Percentiles rank a stretch among this genome's conserved stretches.
These are phyloP conservation scores for Percopsis omiscomaycus DNA, from an alignment of 2,797 vertebrate genomes.

Conservation along the genomic window DNA sequence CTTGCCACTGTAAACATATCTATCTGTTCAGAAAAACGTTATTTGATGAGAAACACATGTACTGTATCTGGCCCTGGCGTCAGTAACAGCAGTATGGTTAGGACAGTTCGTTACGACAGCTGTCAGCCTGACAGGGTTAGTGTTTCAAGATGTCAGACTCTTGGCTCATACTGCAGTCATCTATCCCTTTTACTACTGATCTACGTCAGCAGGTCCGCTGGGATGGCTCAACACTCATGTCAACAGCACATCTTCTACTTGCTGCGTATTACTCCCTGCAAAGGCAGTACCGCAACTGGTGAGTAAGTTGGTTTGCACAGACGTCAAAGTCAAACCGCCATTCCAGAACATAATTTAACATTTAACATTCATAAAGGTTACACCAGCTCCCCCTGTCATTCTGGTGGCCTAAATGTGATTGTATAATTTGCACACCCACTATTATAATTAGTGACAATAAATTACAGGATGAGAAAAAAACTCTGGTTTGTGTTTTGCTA, in stretches of 20 bases:
- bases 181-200: constrained; percentile 29
- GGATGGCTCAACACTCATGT: constrained; percentile 41
- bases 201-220: constrained; percentile 48
- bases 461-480: constrained; percentile 42
- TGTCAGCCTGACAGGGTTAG: constrained; percentile 23
- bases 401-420: constrained; percentile 50
- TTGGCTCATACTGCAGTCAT: constrained; percentile 26
- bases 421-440: constrained; percentile 56
- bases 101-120: background rate
- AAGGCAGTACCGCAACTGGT: constrained; percentile 53
- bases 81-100: constrained; percentile 6
- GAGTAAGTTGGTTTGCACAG: constrained; percentile 54
- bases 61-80: background rate
- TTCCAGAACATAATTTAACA: constrained; percentile 72
- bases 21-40: no score
- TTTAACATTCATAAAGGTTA: constrained; percentile 62
- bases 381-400: constrained; percentile 32
- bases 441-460: constrained; percentile 60
- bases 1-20: no score
- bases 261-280: constrained; percentile 42
- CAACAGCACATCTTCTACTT: constrained; percentile 52
- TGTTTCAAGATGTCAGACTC: constrained; percentile 47
- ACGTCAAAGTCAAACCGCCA: constrained; percentile 70
- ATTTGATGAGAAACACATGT: no score
- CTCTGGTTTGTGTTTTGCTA: constrained; percentile 62